Evolutionary conservation across 2,888 invertebrate species (phyloP).

Genomic region (Acleris sparsana): DNA sequence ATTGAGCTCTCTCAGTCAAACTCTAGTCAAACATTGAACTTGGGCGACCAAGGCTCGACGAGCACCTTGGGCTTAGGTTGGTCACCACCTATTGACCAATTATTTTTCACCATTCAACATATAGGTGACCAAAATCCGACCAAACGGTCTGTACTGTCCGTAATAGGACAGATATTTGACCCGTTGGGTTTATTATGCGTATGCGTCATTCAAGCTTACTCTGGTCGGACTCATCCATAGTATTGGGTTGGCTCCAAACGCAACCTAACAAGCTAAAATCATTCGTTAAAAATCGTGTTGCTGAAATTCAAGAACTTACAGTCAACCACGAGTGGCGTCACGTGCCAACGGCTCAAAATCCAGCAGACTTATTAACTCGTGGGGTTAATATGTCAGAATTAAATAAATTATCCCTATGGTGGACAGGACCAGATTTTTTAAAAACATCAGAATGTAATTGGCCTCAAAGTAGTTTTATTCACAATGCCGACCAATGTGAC

Average conservation of each 20-base stretch:
- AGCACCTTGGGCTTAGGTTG: constrained; percentile 21
- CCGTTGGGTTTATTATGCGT: constrained; percentile 23
- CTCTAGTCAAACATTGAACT: constrained; percentile 8
- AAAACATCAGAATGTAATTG: not conserved
- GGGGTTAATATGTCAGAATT: constrained; percentile 5
- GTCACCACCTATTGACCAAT: constrained; percentile 14
- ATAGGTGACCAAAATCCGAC: constrained; percentile 14
- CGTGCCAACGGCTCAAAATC: constrained; percentile 5
- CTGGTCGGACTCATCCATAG: not conserved
- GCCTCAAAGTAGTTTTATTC: not conserved
- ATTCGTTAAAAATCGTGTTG: constrained; percentile 15
- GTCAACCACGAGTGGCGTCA: not conserved
- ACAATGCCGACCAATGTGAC: not conserved
- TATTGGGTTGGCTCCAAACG: constrained; percentile 3
- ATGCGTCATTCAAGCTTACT: constrained; percentile 24
- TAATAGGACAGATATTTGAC: constrained; percentile 30
- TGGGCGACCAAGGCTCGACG: constrained; percentile 11
- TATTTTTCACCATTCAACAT: constrained; percentile 7
- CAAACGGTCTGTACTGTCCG: constrained; percentile 25
- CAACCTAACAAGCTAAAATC: constrained; percentile 7
- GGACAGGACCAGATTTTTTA: constrained; percentile 1
- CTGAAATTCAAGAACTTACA: constrained; percentile 18
- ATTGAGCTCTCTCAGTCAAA: constrained; percentile 18
- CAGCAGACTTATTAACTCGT: constrained; percentile 1
- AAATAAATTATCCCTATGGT: not conserved